phyloP scores from a whole-genome alignment of 2,888 invertebrate species.

The Morpho helenor region DNA sequence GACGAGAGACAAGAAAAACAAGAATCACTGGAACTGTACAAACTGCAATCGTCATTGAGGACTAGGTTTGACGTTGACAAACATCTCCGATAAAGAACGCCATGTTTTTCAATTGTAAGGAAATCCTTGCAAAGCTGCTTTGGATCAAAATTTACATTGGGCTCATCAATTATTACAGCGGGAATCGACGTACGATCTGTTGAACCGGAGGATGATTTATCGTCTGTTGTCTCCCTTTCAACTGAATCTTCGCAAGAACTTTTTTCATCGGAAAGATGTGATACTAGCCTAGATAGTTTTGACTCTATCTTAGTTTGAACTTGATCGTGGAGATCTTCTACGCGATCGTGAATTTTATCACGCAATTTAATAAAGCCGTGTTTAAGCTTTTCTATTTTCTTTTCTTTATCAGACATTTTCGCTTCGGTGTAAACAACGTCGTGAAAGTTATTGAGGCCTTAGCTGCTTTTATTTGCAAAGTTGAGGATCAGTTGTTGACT shows the following conservation, averaged over 20 bases:
- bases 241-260: conserved; percentile 47
- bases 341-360: conserved; percentile 61
- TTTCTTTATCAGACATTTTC: conserved; percentile 52
- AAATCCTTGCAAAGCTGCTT: conserved; percentile 54
- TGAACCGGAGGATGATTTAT: conserved; percentile 40
- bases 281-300: conserved; percentile 50
- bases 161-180: conserved; percentile 53
- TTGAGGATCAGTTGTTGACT: too few species aligned
- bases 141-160: conserved; percentile 37
- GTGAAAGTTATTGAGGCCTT: not conserved
- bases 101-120: conserved; percentile 51
- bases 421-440: not conserved
- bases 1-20: conserved; percentile 55
- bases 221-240: conserved; percentile 29
- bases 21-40: conserved; percentile 55
- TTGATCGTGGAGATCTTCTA: conserved; percentile 68
- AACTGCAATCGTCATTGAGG: conserved; percentile 40
- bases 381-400: conserved; percentile 59
- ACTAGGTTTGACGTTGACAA: conserved; percentile 54
- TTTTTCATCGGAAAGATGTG: conserved; percentile 58
- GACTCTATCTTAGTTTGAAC: conserved; percentile 61
- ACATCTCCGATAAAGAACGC: conserved; percentile 48
- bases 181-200: conserved; percentile 41
- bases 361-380: conserved; percentile 56
- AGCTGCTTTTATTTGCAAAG: too few species aligned